These are phyloP conservation scores for Campylomormyrus numenius DNA, from an alignment of 2,113 vertebrate species.

Conservation along the genomic window DNA sequence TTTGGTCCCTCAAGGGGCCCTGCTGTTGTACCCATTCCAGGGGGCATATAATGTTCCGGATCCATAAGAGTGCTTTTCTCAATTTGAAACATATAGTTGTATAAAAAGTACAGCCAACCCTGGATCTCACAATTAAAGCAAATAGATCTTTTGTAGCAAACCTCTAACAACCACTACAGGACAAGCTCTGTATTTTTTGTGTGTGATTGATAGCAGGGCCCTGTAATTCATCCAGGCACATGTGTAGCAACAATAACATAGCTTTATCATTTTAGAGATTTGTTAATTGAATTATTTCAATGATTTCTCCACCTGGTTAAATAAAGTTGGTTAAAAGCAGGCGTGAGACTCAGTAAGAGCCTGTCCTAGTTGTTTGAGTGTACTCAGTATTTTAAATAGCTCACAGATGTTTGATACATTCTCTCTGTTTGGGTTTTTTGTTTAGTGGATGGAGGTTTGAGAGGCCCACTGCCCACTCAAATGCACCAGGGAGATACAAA, in stretches of 20 bases:
- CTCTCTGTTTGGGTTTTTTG: neutral
- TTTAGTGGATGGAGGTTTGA: neutral
- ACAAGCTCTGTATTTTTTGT: neutral
- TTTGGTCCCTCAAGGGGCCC: neutral
- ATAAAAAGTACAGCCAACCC: neutral
- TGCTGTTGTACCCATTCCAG: neutral
- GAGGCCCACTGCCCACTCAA: neutral
- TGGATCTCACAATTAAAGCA: neutral
- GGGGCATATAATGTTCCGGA: neutral
- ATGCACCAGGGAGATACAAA: neutral
- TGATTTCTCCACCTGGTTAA: neutral
- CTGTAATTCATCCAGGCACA: neutral
- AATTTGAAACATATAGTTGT: neutral
- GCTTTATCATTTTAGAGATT: neutral
- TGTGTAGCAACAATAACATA: neutral
- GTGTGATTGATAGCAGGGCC: neutral
- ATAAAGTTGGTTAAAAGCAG: neutral
- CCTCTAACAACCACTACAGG: neutral
- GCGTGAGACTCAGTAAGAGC: neutral
- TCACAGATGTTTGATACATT: slow-evolving; percentile 4
- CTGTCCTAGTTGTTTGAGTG: neutral
- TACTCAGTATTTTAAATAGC: neutral
- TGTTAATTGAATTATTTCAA: neutral
- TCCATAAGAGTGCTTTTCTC: neutral
- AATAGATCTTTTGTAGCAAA: neutral